phyloP scores from a whole-genome alignment of 92 coral and sea anemone genomes.

The Virgularia gustaviana region DNA sequence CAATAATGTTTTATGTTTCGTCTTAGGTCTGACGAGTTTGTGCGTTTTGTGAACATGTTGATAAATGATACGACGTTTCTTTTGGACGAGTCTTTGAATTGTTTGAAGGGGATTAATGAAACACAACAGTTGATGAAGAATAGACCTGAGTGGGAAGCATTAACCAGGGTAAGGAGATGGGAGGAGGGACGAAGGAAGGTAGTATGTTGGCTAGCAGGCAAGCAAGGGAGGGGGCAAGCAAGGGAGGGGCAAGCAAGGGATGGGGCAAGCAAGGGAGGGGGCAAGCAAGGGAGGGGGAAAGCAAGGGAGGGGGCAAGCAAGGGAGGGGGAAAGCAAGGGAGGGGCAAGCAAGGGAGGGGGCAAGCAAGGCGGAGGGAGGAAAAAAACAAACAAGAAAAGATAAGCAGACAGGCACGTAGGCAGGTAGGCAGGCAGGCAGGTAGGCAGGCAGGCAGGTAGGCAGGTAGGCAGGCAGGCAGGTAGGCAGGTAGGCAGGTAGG shows the following conservation, averaged over 20 bases:
- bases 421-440: background rate
- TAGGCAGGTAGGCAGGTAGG: background rate
- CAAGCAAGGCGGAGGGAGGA: no score
- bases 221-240: background rate
- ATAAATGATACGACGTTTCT: conserved; percentile 87
- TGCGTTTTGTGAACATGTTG: conserved; percentile 89
- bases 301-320: no score
- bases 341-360: no score
- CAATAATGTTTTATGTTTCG: conserved; percentile 34
- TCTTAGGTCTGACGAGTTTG: conserved; percentile 73
- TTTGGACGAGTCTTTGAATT: conserved; percentile 88
- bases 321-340: no score
- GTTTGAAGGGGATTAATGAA: conserved; percentile 89
- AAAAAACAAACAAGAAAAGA: background rate
- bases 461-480: background rate
- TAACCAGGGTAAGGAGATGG: conserved; percentile 64
- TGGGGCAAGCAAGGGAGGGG: background rate
- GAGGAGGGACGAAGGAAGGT: no score
- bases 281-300: background rate
- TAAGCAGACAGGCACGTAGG: background rate
- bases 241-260: background rate
- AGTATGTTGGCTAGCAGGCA: background rate
- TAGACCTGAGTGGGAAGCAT: conserved; percentile 78
- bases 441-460: background rate
- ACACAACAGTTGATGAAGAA: conserved; percentile 93